Evolutionary conservation across 1,140 invertebrate species (phyloP).

Genomic region (Heterodera schachtii): DNA sequence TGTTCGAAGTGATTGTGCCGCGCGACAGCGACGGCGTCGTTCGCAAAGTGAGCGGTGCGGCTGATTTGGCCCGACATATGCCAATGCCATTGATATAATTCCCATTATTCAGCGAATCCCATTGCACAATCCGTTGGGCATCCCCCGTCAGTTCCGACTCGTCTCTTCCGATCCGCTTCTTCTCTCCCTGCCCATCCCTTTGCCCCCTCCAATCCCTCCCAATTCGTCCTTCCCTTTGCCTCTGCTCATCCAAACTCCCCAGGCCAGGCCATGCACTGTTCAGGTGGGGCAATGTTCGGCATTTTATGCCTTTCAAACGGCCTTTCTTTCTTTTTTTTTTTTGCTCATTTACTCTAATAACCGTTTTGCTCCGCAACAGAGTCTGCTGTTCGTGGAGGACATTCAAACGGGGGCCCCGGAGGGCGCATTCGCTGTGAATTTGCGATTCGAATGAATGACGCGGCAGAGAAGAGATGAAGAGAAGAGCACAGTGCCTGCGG

Average conservation of each 20-base stretch:
- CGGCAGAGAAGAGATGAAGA: not conserved
- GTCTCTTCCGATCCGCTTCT: conserved; percentile 43
- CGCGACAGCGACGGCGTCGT: conserved; percentile 11
- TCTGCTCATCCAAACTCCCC: not conserved
- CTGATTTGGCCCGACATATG: not conserved
- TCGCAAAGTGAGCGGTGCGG: conserved; percentile 30
- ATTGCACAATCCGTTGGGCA: conserved; percentile 44
- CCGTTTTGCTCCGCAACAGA: conserved; percentile 11
- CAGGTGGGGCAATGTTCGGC: conserved; percentile 14
- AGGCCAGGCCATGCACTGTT: not conserved
- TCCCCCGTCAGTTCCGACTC: conserved; percentile 42
- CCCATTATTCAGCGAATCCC: conserved; percentile 36
- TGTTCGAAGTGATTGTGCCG: conserved; percentile 47
- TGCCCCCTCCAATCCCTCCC: conserved; percentile 21
- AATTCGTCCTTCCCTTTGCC: not conserved
- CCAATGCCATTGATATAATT: conserved; percentile 27
- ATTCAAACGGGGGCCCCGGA: conserved; percentile 45
- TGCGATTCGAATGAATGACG: conserved; percentile 27
- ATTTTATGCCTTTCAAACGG: conserved; percentile 9
- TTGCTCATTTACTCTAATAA: not conserved
- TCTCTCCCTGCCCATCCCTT: conserved; percentile 32
- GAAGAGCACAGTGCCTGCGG: no score
- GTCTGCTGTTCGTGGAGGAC: conserved; percentile 47
- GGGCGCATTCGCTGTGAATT: conserved; percentile 43
- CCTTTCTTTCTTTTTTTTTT: conserved; percentile 35